Evolutionary conservation across 2,888 invertebrate genomes (phyloP), one percentile per base, ranked within the genome.

Genomic region (Polyommatus iphigenia): DNA sequence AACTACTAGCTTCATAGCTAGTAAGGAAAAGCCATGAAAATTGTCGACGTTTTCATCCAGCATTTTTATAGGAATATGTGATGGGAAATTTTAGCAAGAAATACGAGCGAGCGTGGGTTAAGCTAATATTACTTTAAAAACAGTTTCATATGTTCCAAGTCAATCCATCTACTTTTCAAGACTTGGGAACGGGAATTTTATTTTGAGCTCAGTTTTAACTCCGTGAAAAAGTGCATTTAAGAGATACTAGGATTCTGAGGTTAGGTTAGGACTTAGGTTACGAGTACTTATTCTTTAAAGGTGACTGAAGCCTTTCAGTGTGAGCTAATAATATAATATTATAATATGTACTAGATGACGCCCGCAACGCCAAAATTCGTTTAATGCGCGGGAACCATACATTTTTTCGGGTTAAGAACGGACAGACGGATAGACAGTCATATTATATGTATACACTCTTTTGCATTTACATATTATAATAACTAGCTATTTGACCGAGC

Each of bases 61-160:
- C 67, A 67, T 29, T 67, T 67, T 67, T 1, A 29, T 67, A 67
- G 29, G 67, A 67, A 67, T 29, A 67, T 67, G 67, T 67, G 29
- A 67, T 67, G 67, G 67, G 24, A 67, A 67, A 67, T 67, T 67
- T 67, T 15, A 62, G 67, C 67, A 29, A 29, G 29, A 29, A 3
- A 67, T 29, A 29, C 67, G 10, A 62, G 29, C 67, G 67, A 67
- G 29, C 29, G 67, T 13, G 29, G 20, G 29, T 4, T 29, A 29
- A 29, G 29, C 29, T 67, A 67, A 67, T 29, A 67, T 67, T 67
- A 67, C 67, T 29, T 67, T 67, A 29, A 67, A 67, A 67, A 29
- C 62, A 67, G 62, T 67, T 67, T 67, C 67, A 15, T 29, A 67
- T 67, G 67, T 67, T 29, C 20, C 29, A 24, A 67, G 67, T 29